Percentiles rank a stretch among this genome's conserved stretches.
Evolutionary conservation across 2,113 vertebrate species (phyloP).

Genomic region (Ia io): DNA sequence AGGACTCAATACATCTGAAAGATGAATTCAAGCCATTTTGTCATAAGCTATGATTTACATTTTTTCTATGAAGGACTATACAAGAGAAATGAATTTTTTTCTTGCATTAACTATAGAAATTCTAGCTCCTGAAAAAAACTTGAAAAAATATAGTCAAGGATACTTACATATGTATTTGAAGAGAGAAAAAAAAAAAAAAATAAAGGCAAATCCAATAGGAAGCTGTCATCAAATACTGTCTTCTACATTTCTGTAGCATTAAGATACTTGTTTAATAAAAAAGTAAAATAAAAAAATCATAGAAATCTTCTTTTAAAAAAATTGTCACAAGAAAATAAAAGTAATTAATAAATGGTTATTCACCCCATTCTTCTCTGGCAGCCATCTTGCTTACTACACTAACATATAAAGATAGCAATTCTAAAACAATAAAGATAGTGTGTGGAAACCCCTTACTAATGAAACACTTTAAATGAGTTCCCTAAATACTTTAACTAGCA

Average conservation of each 20-base stretch:
- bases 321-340: background rate
- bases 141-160: conserved; percentile 2
- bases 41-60: conserved; percentile 19
- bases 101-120: conserved; percentile 10
- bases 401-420: conserved; percentile 48
- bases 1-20: background rate
- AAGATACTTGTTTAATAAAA: background rate
- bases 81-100: background rate
- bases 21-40: conserved; percentile 23
- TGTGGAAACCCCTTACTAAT: conserved; percentile 58
- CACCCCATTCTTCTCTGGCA: background rate
- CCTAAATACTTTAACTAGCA: conserved; percentile 75
- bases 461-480: conserved; percentile 72
- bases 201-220: background rate
- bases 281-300: background rate
- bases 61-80: background rate
- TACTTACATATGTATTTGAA: background rate
- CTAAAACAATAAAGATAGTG: conserved; percentile 66
- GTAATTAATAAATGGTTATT: conserved; percentile 17
- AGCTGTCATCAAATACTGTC: background rate
- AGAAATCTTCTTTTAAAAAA: background rate
- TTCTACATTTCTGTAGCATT: background rate
- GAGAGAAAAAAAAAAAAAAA: background rate
- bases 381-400: conserved; percentile 57
- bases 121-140: background rate